phyloP scores from a whole-genome alignment of 2,888 invertebrate species.

The Temnothorax ravouxi region DNA sequence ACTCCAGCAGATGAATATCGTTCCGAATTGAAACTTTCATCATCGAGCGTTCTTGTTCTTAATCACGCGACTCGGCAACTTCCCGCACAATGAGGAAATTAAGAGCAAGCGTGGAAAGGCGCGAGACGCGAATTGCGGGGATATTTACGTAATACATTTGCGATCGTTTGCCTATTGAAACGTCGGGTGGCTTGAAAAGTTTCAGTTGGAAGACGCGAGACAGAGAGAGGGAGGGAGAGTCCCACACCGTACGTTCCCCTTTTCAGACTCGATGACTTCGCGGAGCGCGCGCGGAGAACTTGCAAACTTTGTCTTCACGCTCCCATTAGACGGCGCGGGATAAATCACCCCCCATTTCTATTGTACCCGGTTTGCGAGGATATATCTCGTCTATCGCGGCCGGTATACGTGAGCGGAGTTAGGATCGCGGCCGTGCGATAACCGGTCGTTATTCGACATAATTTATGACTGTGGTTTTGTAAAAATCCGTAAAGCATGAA shows the following conservation, averaged over 20 bases:
- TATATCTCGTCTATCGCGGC: slow-evolving; percentile 64
- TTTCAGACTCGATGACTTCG: slow-evolving; percentile 50
- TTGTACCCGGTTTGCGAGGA: slow-evolving; percentile 57
- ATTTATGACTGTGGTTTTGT: slow-evolving; percentile 41
- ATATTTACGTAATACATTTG: slow-evolving; percentile 53
- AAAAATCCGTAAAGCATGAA: slow-evolving; percentile 51
- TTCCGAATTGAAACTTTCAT: neutral
- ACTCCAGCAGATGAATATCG: slow-evolving; percentile 10
- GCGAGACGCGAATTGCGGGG: slow-evolving; percentile 56
- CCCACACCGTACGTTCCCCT: slow-evolving; percentile 28
- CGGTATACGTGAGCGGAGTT: slow-evolving; percentile 28
- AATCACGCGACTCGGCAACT: slow-evolving; percentile 23
- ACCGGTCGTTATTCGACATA: slow-evolving; percentile 53
- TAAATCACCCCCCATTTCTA: slow-evolving; percentile 71
- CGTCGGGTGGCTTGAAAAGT: slow-evolving; percentile 35
- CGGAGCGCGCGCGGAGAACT: slow-evolving; percentile 30
- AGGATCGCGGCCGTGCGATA: slow-evolving; percentile 51
- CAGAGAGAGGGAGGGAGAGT: slow-evolving; percentile 12
- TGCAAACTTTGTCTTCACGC: slow-evolving; percentile 68
- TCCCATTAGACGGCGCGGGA: slow-evolving; percentile 64
- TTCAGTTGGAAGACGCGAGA: slow-evolving; percentile 3
- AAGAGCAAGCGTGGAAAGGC: slow-evolving; percentile 55
- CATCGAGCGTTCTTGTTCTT: slow-evolving; percentile 18
- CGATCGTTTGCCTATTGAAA: slow-evolving; percentile 39
- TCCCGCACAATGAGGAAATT: slow-evolving; percentile 25